phyloP scores from a whole-genome alignment of 1,140 invertebrate genomes.

The Cecropterus lyciades region DNA sequence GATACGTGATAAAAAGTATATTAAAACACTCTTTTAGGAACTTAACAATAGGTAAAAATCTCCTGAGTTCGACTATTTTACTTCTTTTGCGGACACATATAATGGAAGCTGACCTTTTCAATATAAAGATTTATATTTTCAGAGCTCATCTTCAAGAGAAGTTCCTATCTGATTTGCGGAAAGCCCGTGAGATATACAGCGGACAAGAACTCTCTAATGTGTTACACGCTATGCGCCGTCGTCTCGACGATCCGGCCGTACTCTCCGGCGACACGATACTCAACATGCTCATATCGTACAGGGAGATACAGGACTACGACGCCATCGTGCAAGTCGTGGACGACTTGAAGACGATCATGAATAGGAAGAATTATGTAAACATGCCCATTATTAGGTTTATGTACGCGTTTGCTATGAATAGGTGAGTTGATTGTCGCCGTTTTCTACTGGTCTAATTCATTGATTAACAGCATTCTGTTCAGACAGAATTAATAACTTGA shows the following conservation, averaged over 20 bases:
- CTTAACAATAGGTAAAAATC: too few species aligned
- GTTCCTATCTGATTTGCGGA: slow-evolving; percentile 97
- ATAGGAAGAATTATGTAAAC: slow-evolving; percentile 94
- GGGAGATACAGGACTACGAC: slow-evolving; percentile 98
- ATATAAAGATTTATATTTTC: slow-evolving; percentile 45
- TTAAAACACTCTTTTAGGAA: too few species aligned
- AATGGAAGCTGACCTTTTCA: too few species aligned
- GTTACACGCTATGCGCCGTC: slow-evolving; percentile 95
- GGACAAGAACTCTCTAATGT: slow-evolving; percentile 94
- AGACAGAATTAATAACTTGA: too few species aligned
- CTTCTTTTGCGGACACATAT: too few species aligned
- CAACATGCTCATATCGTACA: slow-evolving; percentile 96
- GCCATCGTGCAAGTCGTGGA: slow-evolving; percentile 99
- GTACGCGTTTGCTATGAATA: slow-evolving; percentile 98
- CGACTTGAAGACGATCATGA: slow-evolving; percentile 96
- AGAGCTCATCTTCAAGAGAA: slow-evolving; percentile 99
- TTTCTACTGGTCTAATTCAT: too few species aligned
- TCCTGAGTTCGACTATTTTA: too few species aligned
- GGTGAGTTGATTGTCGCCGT: slow-evolving; percentile 82
- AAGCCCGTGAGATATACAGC: slow-evolving; percentile 94
- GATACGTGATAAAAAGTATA: too few species aligned
- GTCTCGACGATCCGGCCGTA: slow-evolving; percentile 98
- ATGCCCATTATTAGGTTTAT: slow-evolving; percentile 96
- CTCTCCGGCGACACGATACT: slow-evolving; percentile 97
- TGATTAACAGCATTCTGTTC: too few species aligned